Base-by-base conservation (phyloP, 2,797 vertebrate species). In the Xiphophorus birchmanni region DNA sequence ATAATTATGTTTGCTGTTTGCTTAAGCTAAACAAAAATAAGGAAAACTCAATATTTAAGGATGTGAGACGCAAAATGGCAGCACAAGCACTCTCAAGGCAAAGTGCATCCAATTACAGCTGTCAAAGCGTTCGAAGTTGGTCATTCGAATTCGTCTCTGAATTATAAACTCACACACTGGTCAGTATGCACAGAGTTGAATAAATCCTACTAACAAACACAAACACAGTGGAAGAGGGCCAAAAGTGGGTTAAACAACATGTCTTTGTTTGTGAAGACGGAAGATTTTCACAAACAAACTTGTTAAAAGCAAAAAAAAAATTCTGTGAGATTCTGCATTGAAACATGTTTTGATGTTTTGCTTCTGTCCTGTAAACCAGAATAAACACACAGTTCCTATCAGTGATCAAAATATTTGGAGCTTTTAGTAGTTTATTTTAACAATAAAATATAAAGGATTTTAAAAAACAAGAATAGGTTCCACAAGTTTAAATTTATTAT, bases 11-110 rank as follows among this genome's bases (percentile, higher is more conserved):
- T 80, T 40, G 13, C 35, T 40, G 71, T 73, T 84, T 80, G 40
- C 77, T 87, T 13, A 73, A 73, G 60, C 80, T 85, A 75, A 87
- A 83, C 80, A 85, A 76, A 84, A 77, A 74, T 42, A 74, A 86
- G 90, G 92, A 94, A 95, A 93, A 88, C 92, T 93, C 92, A 93
- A 88, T 90, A 94, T 94, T 93, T 93, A 90, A 84, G 76, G 83
- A 91, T 75, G 77, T 58, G 40, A 81, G 50, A 84, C 81, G 79
- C 80, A 76, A 81, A 86, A 88, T 26, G 85, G 42, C 73, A 80
- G 40, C 52, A 78, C 88, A 85, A 85, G 91, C 87, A 88, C 21
- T 13, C 40, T 23, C 52, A 35, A 69, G 78, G 56, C 12, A 1
- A n/a, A 58, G 63, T 71, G 60, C 73, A 37, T 35, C 15, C 35